Percentiles rank a stretch among this genome's conserved stretches.
These are phyloP conservation scores for Amphimallon solstitiale DNA, from an alignment of 2,888 invertebrate genomes.

Conservation along the genomic window DNA sequence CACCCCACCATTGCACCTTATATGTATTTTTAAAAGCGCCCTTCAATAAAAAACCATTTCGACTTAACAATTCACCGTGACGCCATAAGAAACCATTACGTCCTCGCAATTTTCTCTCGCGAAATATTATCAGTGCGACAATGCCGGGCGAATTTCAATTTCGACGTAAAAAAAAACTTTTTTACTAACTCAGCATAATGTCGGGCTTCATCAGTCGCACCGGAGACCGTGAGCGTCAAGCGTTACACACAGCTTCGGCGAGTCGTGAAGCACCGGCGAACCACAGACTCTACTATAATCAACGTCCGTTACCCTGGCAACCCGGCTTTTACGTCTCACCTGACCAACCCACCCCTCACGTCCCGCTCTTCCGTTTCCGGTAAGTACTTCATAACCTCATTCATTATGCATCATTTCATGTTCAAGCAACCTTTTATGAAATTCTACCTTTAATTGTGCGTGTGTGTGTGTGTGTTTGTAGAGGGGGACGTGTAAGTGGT, in stretches of 20 bases:
- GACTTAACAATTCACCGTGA: too few relatives aligned
- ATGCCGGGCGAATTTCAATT: too few relatives aligned
- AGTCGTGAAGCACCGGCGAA: constrained; percentile 46
- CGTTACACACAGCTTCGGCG: neutral
- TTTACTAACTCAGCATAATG: neutral
- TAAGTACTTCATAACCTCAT: constrained; percentile 53
- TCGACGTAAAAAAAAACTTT: too few relatives aligned
- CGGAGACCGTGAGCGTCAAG: neutral
- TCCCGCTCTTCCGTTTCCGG: constrained; percentile 51
- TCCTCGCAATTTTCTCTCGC: neutral
- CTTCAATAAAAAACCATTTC: too few relatives aligned
- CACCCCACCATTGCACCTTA: too few relatives aligned
- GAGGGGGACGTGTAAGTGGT: neutral
- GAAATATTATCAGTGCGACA: neutral
- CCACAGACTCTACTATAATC: constrained; percentile 52
- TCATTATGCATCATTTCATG: constrained; percentile 53
- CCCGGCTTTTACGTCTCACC: constrained; percentile 54
- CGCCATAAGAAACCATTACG: neutral
- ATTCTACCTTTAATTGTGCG: constrained; percentile 50
- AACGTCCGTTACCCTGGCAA: constrained; percentile 51
- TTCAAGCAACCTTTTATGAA: constrained; percentile 51
- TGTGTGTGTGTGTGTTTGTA: constrained; percentile 12
- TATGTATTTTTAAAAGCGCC: too few relatives aligned
- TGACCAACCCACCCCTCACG: constrained; percentile 45
- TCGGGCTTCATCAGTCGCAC: neutral